Evolutionary conservation across 2,888 invertebrate genomes (phyloP).

Genomic region (Gortyna flavago): DNA sequence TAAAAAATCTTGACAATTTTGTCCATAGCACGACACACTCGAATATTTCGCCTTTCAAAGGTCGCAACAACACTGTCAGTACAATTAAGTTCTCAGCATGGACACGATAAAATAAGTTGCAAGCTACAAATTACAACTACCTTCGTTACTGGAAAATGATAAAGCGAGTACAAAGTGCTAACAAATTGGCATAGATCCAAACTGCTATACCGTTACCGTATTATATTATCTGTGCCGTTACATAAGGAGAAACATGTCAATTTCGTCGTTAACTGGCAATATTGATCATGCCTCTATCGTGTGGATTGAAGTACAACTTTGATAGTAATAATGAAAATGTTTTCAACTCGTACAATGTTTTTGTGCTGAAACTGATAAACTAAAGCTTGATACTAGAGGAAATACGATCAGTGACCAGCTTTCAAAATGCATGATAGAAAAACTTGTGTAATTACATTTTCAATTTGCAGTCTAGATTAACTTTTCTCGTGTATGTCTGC

Average conservation of each 20-base stretch:
- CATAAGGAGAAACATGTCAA: slow-evolving; percentile 33
- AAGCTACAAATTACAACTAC: slow-evolving; percentile 33
- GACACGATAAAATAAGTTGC: slow-evolving; percentile 41
- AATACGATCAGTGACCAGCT: neutral
- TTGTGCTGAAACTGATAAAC: neutral
- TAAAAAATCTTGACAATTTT: too few species aligned
- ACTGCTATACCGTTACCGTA: too few species aligned
- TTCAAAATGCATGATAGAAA: neutral
- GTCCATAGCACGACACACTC: too few species aligned
- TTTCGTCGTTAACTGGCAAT: slow-evolving; percentile 25
- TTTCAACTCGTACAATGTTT: neutral
- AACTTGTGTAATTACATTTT: slow-evolving; percentile 13
- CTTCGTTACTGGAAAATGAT: slow-evolving; percentile 47
- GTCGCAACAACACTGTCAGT: slow-evolving; percentile 11
- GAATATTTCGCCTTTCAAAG: too few species aligned
- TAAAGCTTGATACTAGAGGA: slow-evolving; percentile 9
- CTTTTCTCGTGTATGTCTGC: neutral
- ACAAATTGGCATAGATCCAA: slow-evolving; percentile 59
- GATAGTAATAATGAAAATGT: slow-evolving; percentile 18
- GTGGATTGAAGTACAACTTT: slow-evolving; percentile 1
- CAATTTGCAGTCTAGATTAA: neutral
- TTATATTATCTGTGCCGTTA: too few species aligned
- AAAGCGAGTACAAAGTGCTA: slow-evolving; percentile 33
- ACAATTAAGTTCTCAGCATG: slow-evolving; percentile 37
- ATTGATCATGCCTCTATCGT: slow-evolving; percentile 14